phyloP scores from a whole-genome alignment of 1,140 invertebrate genomes.

The Nasonia giraulti region DNA sequence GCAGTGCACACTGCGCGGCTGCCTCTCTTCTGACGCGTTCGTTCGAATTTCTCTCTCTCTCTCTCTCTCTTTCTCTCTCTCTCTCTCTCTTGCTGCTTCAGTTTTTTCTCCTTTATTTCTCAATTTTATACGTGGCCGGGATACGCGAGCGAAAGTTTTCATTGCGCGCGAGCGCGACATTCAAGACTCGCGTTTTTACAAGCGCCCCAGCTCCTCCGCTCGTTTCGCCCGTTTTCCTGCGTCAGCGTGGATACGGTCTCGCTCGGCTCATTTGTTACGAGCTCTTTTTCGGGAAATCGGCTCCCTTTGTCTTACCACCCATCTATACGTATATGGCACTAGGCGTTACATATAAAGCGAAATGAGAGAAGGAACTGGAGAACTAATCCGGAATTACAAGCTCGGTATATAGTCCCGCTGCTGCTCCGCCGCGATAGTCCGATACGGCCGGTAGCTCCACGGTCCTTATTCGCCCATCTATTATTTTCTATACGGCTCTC shows the following conservation, averaged over 20 bases:
- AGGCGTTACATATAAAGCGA: neutral
- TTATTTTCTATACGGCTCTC: neutral
- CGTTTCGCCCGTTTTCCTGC: neutral
- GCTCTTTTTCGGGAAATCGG: neutral
- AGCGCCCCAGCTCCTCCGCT: neutral
- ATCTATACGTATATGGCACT: neutral
- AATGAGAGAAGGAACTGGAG: too few species aligned
- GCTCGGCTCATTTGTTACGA: slow-evolving; percentile 17
- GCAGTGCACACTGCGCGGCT: neutral
- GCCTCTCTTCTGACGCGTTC: neutral
- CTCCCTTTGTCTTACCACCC: neutral
- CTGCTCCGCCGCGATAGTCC: slow-evolving; percentile 1
- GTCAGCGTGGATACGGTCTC: neutral
- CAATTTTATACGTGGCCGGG: slow-evolving; percentile 33
- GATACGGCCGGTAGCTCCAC: neutral
- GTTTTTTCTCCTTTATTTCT: slow-evolving; percentile 14
- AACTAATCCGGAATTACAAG: slow-evolving; percentile 34
- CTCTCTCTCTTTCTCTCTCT: too few species aligned
- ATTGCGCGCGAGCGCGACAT: neutral
- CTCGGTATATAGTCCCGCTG: neutral
- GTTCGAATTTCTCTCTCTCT: neutral
- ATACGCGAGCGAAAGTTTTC: slow-evolving; percentile 28
- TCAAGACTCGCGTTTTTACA: neutral
- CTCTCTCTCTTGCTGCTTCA: neutral
- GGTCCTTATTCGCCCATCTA: neutral